Base-by-base conservation (phyloP, 2,888 invertebrate genomes). In the Lycocerus yunnanus region DNA sequence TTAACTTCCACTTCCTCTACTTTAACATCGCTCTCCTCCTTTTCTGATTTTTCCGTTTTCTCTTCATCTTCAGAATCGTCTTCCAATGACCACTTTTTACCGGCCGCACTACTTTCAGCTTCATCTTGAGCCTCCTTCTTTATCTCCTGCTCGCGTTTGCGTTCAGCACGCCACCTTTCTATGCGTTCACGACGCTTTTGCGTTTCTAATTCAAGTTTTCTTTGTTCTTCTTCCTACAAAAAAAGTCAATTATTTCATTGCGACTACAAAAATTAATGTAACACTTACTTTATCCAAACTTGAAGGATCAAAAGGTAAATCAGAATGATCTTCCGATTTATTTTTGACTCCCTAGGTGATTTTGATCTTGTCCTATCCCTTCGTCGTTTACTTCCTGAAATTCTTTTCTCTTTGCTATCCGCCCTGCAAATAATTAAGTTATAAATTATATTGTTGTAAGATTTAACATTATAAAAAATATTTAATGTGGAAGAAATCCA, bases 11-110 rank as follows among this genome's bases (percentile, higher is more conserved):
- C 58, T 63, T 77, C 79, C 18, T 79, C 75, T 63, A 82, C 76
- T 71, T 79, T 80, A 18, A 5, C 70, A 61, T 72, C 79, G 59
- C 68, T 76, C 68, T 83, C 82, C 68, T 83, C 82, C 68, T 83
- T 83, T 24, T 85, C 84, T 11, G 63, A 11, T 68, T 80, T 79
- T 15, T 81, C 82, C 60, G 63, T 80, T 90, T 89, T 93, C 63
- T 87, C 95, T 87, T 96, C 96, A 85, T 98, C 98, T 78, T 96
- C 96, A 78, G 97, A 97, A 84, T 99, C 98, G 86, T 98, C 97
- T 86, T 98, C 97, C 71, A 98, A 88, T 72, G 97, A 97, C 97
- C 98, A 98, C 84, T 96, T 96, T 87, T 97, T 97, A 66, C 89
- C 86, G 1, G 91, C 78, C 1, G 89, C 78, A 72, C 83, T 83